Evolutionary conservation across 2,797 vertebrate species (phyloP).

Genomic region (Notoglanidium macrostoma): DNA sequence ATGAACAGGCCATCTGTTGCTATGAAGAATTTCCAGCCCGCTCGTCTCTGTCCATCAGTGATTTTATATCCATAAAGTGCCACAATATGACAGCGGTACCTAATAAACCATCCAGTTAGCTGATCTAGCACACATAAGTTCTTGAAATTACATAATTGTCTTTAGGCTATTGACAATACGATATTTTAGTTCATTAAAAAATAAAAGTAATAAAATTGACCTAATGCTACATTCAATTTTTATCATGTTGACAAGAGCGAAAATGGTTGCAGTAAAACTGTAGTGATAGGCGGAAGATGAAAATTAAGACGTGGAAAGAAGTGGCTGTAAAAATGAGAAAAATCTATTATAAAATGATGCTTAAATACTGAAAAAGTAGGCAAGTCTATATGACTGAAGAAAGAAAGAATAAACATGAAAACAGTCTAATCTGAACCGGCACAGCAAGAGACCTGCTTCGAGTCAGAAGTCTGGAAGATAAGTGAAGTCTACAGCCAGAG

Average conservation of each 20-base stretch:
- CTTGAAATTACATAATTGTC: background rate
- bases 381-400: background rate
- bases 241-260: background rate
- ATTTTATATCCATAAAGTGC: slow-evolving; percentile 13
- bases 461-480: slow-evolving; percentile 10
- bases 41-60: background rate
- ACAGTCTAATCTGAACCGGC: background rate
- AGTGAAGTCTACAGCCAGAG: background rate
- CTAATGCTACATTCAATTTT: slow-evolving; percentile 4
- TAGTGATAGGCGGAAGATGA: background rate
- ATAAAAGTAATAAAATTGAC: slow-evolving; percentile 14
- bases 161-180: background rate
- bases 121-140: background rate
- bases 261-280: background rate
- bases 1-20: background rate
- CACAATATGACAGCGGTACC: background rate
- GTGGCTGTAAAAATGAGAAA: background rate
- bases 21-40: background rate
- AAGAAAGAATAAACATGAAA: background rate
- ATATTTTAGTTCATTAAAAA: background rate
- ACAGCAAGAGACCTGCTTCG: background rate
- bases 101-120: background rate
- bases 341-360: background rate
- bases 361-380: background rate
- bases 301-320: background rate